These are phyloP conservation scores for Oncopodura yosiiana DNA, from an alignment of 1,140 invertebrate species.

Conservation along the genomic window DNA sequence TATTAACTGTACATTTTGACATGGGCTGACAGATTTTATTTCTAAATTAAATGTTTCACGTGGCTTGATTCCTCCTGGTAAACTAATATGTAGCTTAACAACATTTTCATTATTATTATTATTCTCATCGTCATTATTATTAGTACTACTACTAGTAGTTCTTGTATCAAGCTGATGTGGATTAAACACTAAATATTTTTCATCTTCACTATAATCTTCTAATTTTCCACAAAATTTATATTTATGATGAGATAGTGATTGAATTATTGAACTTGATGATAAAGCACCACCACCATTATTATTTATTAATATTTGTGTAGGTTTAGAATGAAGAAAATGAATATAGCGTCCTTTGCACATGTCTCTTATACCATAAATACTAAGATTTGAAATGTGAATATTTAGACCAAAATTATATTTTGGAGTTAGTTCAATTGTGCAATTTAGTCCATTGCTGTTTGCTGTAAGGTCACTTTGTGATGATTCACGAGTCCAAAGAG, in stretches of 20 bases:
- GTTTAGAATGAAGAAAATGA: constrained; percentile 11
- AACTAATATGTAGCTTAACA: constrained; percentile 7
- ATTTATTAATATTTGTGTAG: not conserved
- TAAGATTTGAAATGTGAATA: constrained; percentile 25
- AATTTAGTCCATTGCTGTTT: constrained; percentile 32
- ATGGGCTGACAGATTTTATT: constrained; percentile 25
- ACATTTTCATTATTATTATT: not conserved
- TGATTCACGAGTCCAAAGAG: constrained; percentile 20
- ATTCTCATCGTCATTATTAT: not conserved
- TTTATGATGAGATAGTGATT: not conserved
- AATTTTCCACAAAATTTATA: constrained; percentile 33
- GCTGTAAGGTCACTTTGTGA: not conserved
- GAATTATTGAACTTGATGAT: not conserved
- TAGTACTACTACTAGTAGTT: not conserved
- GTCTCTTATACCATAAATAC: constrained; percentile 32
- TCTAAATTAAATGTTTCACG: constrained; percentile 27
- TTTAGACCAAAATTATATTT: constrained; percentile 25
- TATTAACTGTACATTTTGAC: constrained; percentile 27
- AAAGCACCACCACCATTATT: not conserved
- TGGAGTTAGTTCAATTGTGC: constrained; percentile 26
- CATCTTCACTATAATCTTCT: constrained; percentile 30
- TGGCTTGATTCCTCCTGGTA: constrained; percentile 21
- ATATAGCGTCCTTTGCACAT: constrained; percentile 33
- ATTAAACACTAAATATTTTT: constrained; percentile 24
- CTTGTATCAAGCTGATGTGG: not conserved